Evolutionary conservation across 2,797 vertebrate genomes (phyloP), one percentile per base, ranked within the genome.

Genomic region (Kryptopterus vitreolus): DNA sequence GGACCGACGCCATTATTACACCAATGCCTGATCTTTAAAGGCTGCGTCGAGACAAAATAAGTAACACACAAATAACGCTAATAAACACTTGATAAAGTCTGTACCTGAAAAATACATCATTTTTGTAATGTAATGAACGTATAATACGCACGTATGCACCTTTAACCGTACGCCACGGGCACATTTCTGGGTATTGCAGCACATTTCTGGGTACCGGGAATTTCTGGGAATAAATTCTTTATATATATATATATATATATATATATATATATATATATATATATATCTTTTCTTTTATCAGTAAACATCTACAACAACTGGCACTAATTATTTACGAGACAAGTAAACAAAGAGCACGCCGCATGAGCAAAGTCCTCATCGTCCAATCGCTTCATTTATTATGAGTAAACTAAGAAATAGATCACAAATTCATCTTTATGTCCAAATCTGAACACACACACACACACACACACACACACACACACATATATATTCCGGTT

Each of bases 321-420:
- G 29, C 10, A 31, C 70, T 65, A 74, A 74, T 74, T 43, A 75
- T 75, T 80, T 16, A 80, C 50, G 20, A 7, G 29, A 29, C 33
- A 33, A 46, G 18, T 1, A 24, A 26, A 3, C 63, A 69, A 81
- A 81, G 72, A 59, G 29, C 26, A 31, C 7, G 0, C 52, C 58
- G 8, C 31, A 11, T 61, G 62, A 61, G 9, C 63, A 69, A 81
- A 81, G 72, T 69, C 43, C 20, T n/a, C 7, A 0, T 63, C 58
- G 8, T 1, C n/a, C 10, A 1, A 4, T 10, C 0, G 48, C 22
- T 26, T 68, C 43, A 50, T 52, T 20, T 26, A 26, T 70, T 22
- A 70, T 9, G 8, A 16, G 3, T 29, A 33, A 52, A 70, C 31
- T 38, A 7, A 29, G 13, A 33, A 26, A 65, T 0, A 18, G 38